Conservation (phyloP, 1,140 invertebrate species). For the Trachelipus rathkii region DNA sequence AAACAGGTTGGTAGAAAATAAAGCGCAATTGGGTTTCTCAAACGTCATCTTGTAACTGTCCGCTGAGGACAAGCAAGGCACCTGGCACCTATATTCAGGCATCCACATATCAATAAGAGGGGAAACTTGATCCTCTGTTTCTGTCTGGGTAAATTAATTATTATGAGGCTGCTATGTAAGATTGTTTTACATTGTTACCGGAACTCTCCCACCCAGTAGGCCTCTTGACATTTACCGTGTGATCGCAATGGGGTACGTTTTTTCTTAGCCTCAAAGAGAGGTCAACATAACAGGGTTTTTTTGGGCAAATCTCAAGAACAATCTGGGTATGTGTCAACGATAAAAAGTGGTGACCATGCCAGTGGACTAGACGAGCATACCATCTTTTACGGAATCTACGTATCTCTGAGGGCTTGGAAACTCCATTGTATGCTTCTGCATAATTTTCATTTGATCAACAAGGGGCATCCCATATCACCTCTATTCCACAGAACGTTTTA, state of each 20-base stretch:
- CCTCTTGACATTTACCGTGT: background rate
- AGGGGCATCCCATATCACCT: too few relatives aligned
- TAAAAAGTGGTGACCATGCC: background rate
- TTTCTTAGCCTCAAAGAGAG: background rate
- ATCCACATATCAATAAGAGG: constrained; percentile 14
- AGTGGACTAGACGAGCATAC: background rate
- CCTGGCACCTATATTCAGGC: constrained; percentile 7
- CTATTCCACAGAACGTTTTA: too few relatives aligned
- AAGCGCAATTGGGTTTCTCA: constrained; percentile 16
- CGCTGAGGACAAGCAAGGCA: constrained; percentile 1
- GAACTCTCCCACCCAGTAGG: too few relatives aligned
- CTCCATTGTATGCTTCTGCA: background rate
- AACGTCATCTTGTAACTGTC: background rate
- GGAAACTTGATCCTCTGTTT: background rate
- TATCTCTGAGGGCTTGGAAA: background rate
- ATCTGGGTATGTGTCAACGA: background rate
- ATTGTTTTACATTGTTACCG: background rate
- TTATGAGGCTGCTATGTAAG: background rate
- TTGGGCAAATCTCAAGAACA: constrained; percentile 16
- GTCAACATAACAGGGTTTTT: background rate
- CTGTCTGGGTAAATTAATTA: constrained; percentile 11
- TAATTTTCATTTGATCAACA: background rate
- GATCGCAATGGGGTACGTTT: background rate
- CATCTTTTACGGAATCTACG: too few relatives aligned
- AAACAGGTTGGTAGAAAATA: constrained; percentile 13